phyloP scores from a whole-genome alignment of 1,140 invertebrate species.

The Tetraneura akinire region DNA sequence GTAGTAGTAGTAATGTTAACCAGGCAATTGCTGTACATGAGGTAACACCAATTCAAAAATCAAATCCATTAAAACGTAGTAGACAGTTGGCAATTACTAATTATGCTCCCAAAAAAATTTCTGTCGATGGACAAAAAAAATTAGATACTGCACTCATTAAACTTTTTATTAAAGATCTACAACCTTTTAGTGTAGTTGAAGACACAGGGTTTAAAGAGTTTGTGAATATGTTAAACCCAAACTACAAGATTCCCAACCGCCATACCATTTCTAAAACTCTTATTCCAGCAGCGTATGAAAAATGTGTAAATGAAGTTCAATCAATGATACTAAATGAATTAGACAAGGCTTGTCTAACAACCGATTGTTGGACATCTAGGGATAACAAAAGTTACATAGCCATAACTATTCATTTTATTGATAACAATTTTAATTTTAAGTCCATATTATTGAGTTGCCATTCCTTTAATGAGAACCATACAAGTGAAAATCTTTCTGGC shows the following conservation, averaged over 20 bases:
- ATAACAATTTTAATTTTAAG: conserved; percentile 48
- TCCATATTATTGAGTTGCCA: background rate
- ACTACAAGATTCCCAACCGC: conserved; percentile 14
- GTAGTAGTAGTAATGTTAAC: background rate
- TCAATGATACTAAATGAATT: conserved; percentile 1
- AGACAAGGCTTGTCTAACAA: conserved; percentile 53
- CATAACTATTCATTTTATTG: conserved; percentile 54
- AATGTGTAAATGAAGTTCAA: conserved; percentile 2
- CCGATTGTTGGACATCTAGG: conserved; percentile 55
- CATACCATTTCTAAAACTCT: background rate
- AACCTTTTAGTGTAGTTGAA: conserved; percentile 35
- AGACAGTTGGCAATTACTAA: conserved; percentile 7
- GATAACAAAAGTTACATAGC: conserved; percentile 54
- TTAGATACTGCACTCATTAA: background rate
- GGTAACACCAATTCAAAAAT: background rate
- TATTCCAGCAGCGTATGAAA: conserved; percentile 37
- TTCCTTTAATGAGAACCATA: background rate
- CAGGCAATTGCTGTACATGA: background rate
- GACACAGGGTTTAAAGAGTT: conserved; percentile 41
- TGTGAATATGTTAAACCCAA: conserved; percentile 25
- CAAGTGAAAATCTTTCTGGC: background rate
- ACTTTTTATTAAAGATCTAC: conserved; percentile 19
- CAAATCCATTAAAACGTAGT: background rate
- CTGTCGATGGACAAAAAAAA: background rate
- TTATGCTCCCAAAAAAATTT: conserved; percentile 7